phyloP scores from a whole-genome alignment of 2,888 invertebrate species.

The Halocaridina rubra region DNA sequence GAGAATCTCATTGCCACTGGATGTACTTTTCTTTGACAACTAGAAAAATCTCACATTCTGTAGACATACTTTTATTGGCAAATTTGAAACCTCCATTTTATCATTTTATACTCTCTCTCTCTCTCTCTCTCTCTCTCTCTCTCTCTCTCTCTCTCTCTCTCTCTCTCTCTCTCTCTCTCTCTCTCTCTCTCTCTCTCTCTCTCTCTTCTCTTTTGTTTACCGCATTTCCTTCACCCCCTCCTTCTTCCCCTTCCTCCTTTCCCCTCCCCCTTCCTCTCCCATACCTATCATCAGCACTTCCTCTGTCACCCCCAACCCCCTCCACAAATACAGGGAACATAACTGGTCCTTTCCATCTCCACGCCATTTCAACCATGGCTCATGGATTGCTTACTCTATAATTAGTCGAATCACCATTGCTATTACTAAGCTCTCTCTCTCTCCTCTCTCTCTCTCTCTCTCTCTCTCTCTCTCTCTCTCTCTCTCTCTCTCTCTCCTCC shows the following conservation, averaged over 20 bases:
- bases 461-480: background rate
- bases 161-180: slow-evolving; percentile 14
- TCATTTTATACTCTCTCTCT: background rate
- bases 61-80: too few relatives aligned
- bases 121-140: background rate
- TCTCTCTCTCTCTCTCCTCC: background rate
- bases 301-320: too few relatives aligned
- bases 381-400: background rate
- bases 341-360: too few relatives aligned
- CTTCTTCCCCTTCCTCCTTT: too few relatives aligned
- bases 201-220: background rate
- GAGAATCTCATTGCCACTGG: background rate
- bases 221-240: background rate
- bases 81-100: background rate
- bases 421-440: background rate
- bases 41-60: background rate
- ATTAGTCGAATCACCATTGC: background rate
- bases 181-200: slow-evolving; percentile 8
- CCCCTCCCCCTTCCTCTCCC: too few relatives aligned
- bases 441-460: background rate
- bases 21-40: background rate
- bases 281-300: too few relatives aligned
- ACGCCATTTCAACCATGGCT: too few relatives aligned
- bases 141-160: slow-evolving; percentile 14
- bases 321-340: too few relatives aligned